Evolutionary conservation across 37 sponge, comb jelly and placozoan genomes (phyloP).

Genomic region (Geodia barretti): DNA sequence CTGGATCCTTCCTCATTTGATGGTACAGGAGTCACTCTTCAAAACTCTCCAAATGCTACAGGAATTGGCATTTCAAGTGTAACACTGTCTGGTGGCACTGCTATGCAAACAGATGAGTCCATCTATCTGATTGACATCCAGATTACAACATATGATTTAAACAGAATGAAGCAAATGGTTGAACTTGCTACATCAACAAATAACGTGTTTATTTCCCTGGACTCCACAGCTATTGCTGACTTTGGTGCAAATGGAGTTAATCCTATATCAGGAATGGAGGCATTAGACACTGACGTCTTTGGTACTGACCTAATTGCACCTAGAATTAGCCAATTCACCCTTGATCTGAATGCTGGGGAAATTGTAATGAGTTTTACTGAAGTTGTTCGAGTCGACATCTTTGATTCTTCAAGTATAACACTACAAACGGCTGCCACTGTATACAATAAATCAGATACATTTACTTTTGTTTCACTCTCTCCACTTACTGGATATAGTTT

Average conservation of each 20-base stretch:
- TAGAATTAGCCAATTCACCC: conserved; percentile 40
- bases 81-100: conserved; percentile 85
- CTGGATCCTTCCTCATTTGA: conserved; percentile 81
- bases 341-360: conserved; percentile 69
- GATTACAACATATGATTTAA: conserved; percentile 72
- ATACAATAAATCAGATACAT: conserved; percentile 10
- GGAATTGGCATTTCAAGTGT: conserved; percentile 50
- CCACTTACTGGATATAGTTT: background rate
- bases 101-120: conserved; percentile 37
- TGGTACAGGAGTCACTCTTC: conserved; percentile 68
- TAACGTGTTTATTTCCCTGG: conserved; percentile 60
- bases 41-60: conserved; percentile 62
- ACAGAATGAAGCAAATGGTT: conserved; percentile 63
- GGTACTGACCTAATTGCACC: conserved; percentile 65
- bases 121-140: conserved; percentile 66
- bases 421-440: conserved; percentile 47
- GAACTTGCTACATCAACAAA: conserved; percentile 61
- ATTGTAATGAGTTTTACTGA: conserved; percentile 69
- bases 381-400: conserved; percentile 47
- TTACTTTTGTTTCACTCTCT: conserved; percentile 29
- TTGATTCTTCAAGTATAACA: conserved; percentile 57
- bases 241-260: conserved; percentile 75
- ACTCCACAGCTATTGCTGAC: conserved; percentile 61
- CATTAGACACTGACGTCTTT: conserved; percentile 54
- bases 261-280: conserved; percentile 67